A percentile compares a stretch with the other conserved stretches of the same genome.
phyloP scores from a whole-genome alignment of 2,113 vertebrate genomes.

The Rhineura floridana region DNA sequence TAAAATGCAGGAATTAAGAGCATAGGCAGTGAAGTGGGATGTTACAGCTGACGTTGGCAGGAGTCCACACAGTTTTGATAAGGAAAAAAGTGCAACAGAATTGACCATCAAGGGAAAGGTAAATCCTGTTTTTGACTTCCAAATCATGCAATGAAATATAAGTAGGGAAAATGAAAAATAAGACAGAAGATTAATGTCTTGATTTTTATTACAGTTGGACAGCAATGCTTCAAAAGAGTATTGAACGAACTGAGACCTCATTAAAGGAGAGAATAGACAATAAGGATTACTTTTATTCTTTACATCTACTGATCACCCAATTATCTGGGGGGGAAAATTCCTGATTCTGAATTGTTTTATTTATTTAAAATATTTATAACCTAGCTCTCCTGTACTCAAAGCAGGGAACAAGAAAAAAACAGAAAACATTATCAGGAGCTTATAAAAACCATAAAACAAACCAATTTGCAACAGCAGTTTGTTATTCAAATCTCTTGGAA shows the following conservation, averaged over 20 bases:
- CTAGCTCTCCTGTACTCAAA: neutral
- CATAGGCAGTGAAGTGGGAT: slow-evolving; percentile 40
- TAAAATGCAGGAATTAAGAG: slow-evolving; percentile 6
- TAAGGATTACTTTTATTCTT: neutral
- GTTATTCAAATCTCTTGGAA: neutral
- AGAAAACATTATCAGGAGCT: neutral
- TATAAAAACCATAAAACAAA: neutral
- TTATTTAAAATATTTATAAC: neutral
- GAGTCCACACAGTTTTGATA: slow-evolving; percentile 63
- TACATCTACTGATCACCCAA: neutral
- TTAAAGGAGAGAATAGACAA: slow-evolving; percentile 30
- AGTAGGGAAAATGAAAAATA: slow-evolving; percentile 15
- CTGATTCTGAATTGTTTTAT: neutral
- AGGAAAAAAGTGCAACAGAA: slow-evolving; percentile 34
- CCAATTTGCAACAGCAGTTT: neutral
- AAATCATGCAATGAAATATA: slow-evolving; percentile 43
- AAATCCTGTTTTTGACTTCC: slow-evolving; percentile 65
- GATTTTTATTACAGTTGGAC: slow-evolving; percentile 60
- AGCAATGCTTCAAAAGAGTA: slow-evolving; percentile 29
- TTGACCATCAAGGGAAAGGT: slow-evolving; percentile 63
- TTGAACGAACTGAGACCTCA: neutral
- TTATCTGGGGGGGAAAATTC: slow-evolving; percentile 37
- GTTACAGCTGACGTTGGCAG: slow-evolving; percentile 56
- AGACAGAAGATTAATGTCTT: slow-evolving; percentile 57
- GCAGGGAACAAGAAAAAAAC: neutral